Evolutionary conservation across 2,113 vertebrate genomes (phyloP), one percentile per base, ranked within the genome.

Genomic region (Lampris megalopsis): DNA sequence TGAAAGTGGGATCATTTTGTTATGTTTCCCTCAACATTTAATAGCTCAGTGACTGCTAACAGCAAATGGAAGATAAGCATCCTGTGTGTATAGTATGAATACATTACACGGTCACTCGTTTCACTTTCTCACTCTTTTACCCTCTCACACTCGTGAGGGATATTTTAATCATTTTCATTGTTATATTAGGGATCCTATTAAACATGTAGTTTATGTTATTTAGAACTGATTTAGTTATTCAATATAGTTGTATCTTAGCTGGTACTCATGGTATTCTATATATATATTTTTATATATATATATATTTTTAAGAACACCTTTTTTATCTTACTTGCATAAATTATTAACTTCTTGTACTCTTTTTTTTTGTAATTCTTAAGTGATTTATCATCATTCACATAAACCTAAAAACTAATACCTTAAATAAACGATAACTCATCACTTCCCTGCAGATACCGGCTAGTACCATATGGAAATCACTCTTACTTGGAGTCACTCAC

Each of bases 381-480:
- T 65, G 43, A 38, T 66, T 24, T 2, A 45, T 45, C 7, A 45
- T 7, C 7, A 7, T 62, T 35, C n/a, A 64, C 47, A 10, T 47
- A 2, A 58, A 4, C 5, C 13, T 8, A 4, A 58, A 53, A 58
- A n/a, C 56, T 1, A 58, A 1, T 35, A 0, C 42, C n/a, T 50
- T 13, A 50, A 43, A 11, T 8, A 56, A 53, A 6, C 24, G 35
- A 0, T 2, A 24, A 24, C 24, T 24, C 24, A 0, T 13, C 47
- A 49, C 13, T 63, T 62, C 9, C 84, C 88, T 89, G 35, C 91
- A 99, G 98, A 73, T 99, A 99, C 79, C 96, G 96, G 1, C 95
- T 99, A 0, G 97, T 99, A 42, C 98, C 98, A 0, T 99, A 98
- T 7, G 98, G 98, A 91, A 99, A 99, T 86, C 98, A 99, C 85